Evolutionary conservation across 2,113 vertebrate genomes (phyloP).

Genomic region (Prolemur simus): DNA sequence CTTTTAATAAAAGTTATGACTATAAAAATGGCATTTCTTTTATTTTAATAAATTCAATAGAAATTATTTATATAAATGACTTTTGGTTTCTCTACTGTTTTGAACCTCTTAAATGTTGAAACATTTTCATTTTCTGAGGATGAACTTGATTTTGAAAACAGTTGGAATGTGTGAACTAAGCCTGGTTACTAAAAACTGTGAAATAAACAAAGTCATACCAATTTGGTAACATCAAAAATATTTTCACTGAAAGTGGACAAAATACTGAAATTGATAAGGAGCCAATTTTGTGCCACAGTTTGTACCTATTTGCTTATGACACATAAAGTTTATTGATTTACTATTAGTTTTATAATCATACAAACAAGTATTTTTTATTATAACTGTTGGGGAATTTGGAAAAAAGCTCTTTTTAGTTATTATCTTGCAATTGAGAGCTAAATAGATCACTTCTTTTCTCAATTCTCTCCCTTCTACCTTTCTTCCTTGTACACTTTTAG

Average conservation of each 20-base stretch:
- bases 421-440: neutral
- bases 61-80: conserved; percentile 51
- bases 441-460: neutral
- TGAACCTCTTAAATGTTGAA: conserved; percentile 42
- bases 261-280: neutral
- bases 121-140: conserved; percentile 50
- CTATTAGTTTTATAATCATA: neutral
- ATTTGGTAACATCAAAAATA: conserved; percentile 47
- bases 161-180: conserved; percentile 57
- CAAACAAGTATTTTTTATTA: neutral
- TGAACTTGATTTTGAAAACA: conserved; percentile 49
- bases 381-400: neutral
- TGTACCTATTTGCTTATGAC: neutral
- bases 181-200: conserved; percentile 51
- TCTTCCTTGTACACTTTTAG: neutral
- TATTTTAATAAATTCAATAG: conserved; percentile 61
- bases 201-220: conserved; percentile 63
- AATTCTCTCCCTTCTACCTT: neutral
- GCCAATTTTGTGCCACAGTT: neutral
- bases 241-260: conserved; percentile 37
- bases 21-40: conserved; percentile 45
- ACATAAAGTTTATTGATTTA: neutral
- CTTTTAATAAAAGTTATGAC: conserved; percentile 51
- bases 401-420: neutral
- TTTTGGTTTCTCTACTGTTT: conserved; percentile 61